Evolutionary conservation across 1,140 invertebrate genomes (phyloP), one percentile per base, ranked within the genome.

Genomic region (Euura saliciscinereae): DNA sequence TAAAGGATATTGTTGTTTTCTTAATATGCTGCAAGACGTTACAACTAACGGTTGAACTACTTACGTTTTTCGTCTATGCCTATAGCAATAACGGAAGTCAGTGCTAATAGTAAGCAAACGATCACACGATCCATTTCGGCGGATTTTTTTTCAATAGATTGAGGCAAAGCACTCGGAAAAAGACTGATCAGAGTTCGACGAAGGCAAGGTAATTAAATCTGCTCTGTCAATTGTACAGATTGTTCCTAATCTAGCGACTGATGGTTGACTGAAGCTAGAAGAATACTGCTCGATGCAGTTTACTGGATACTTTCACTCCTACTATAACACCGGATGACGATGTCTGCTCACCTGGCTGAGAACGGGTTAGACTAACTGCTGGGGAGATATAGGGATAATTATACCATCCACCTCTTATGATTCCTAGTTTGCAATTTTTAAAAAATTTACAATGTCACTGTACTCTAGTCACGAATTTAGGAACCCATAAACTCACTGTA

Each of bases 251-350:
- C 51, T 8, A 11, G 6, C 8, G 8, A 59, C 51, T 4, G 51
- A 8, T 59, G 51, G 51, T 11, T 11, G 51, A 59, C 51, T 59
- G 51, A 59, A 59, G 51, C 6, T n/a, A n/a, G 10, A n/a, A n/a
- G 44, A 45, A 10, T 8, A 65, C 44, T 83, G 83, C 83, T 81
- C 85, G 82, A 82, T 83, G 82, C 77, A 80, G 75, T 84, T 79
- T 78, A 72, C 75, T 66, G 76, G 73, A 77, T 81, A 85, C 84
- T 86, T 86, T 85, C 84, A 86, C 84, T 84, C 73, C 73, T 75
- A 70, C 73, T 78, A 78, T 76, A n/a, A 28, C 28, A 28, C 28
- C 51, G 51, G 13, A 59, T n/a, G 51, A 3, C 3, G 51, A 59
- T 59, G 3, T 59, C 51, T n/a, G 51, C 3, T 59, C 51, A 8